Base-by-base conservation (phyloP, 1,140 invertebrate genomes). In the Drosophila micromelanica region DNA sequence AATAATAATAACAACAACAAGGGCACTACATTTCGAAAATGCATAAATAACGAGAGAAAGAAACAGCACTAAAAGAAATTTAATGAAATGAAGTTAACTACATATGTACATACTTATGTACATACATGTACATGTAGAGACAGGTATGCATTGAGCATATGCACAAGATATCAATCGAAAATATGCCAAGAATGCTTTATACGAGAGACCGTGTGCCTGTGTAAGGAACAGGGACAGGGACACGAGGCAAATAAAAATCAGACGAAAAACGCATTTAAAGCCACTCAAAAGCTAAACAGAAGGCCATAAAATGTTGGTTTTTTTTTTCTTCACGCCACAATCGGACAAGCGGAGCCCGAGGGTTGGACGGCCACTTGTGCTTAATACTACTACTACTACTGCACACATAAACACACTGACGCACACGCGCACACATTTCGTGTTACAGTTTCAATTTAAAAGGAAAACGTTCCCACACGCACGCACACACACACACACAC, bases 361-460 rank as follows among this genome's bases (percentile, higher is more conserved):
- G 42, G 43, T 32, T 32, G 12, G 27, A 9, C n/a, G 62, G 62
- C 69, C 52, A 73, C 70, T 55, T 73, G 48, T 73, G 49, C 30
- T 30, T n/a, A n/a, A n/a, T 52, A 49, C 23, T n/a, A 49, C 46
- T 23, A 48, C 23, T 13, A 48, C 23, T 13, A 52, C 49, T 35
- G 67, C 46, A 46, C 23, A 48, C 49, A 56, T 11, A 54, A 51
- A 71, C 43, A 57, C 38, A 37, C 17, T 55, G 30, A 45, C 35
- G 68, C n/a, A 59, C 15, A 60, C 17, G 69, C 27, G n/a, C 37
- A 11, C 11, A 59, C 65, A 76, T 75, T 80, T 80, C 52, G 73
- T 80, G 81, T 85, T 80, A 86, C 81, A 85, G 70, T 85, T 85
- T 85, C 78, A 85, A 86, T 85, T 85, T 75, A 78, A 86, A 78